Evolutionary conservation across 1,140 invertebrate species (phyloP), one percentile per base, ranked within the genome.

Genomic region (Venturia canescens): DNA sequence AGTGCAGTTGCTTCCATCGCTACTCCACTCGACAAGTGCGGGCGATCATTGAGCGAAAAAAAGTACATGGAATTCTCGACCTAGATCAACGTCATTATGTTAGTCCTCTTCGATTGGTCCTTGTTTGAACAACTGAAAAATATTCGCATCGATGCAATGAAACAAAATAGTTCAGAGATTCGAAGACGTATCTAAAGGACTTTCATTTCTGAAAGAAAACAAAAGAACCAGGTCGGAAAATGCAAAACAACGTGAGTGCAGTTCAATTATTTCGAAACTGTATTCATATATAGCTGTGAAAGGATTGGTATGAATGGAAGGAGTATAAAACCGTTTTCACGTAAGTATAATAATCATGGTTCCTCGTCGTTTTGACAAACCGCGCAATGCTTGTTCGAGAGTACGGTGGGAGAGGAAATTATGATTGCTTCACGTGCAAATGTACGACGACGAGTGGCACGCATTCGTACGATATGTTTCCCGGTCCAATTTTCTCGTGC

Each of bases 321-420:
- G 50, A 76, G 2, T 18, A 53, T 21, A 53, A 76, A 53, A 53
- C 50, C 50, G n/a, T 53, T 53, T 53, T n/a, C 50, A 53, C 16
- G 50, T 53, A n/a, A 9, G 6, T 53, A 53, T 53, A 53, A n/a
- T 53, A 53, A 53, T 53, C 16, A 18, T 53, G 50, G 50, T 53
- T 53, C n/a, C 50, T 53, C 50, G 50, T 7, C 50, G 50, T 21
- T 53, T 53, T 21, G 50, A 18, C 50, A 53, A 53, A 53, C 16
- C n/a, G 50, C 50, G 50, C 38, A 44, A 53, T 53, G 50, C 50
- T 53, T 53, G 16, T 71, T 82, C 78, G 81, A 80, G 81, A 80
- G 53, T 78, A 84, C 72, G 78, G n/a, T n/a, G n/a, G 60, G 78
- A 53, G 50, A n/a, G 78, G 78, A 83, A 81, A 84, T 84, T 84